Percentiles rank a stretch among this genome's conserved stretches.
These are phyloP conservation scores for Ceriagrion tenellum DNA, from an alignment of 2,888 invertebrate genomes.

Conservation along the genomic window DNA sequence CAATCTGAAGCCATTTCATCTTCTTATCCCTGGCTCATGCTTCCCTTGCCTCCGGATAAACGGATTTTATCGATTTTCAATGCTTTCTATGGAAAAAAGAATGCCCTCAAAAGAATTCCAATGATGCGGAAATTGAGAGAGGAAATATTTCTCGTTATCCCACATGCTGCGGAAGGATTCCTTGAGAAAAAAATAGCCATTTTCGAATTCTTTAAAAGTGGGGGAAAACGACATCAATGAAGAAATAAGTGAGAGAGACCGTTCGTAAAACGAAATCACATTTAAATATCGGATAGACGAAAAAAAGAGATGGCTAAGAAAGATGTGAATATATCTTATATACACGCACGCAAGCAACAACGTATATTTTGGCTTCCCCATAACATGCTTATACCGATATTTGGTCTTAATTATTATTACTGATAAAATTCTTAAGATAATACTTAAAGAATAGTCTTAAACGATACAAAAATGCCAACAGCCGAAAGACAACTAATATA, in stretches of 20 bases:
- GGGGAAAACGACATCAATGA: background rate
- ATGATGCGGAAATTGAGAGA: background rate
- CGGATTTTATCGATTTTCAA: background rate
- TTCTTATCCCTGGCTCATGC: background rate
- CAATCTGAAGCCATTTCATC: background rate
- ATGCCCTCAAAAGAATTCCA: background rate
- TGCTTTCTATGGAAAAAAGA: background rate
- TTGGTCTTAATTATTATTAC: too few species aligned
- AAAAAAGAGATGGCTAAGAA: too few species aligned
- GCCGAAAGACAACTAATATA: too few species aligned
- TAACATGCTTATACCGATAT: too few species aligned
- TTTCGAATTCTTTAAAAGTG: background rate
- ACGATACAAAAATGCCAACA: too few species aligned
- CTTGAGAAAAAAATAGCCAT: background rate
- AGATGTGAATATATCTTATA: too few species aligned
- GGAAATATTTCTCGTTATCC: background rate
- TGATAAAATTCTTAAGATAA: too few species aligned
- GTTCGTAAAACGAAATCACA: too few species aligned
- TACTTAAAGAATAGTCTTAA: too few species aligned
- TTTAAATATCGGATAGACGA: background rate
- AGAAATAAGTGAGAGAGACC: background rate
- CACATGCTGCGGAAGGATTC: background rate
- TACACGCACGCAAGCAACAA: too few species aligned
- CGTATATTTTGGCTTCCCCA: too few species aligned
- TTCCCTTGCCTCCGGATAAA: conserved; percentile 6